These are phyloP conservation scores for Mythimna loreyi DNA, from an alignment of 2,888 invertebrate genomes.

Conservation along the genomic window DNA sequence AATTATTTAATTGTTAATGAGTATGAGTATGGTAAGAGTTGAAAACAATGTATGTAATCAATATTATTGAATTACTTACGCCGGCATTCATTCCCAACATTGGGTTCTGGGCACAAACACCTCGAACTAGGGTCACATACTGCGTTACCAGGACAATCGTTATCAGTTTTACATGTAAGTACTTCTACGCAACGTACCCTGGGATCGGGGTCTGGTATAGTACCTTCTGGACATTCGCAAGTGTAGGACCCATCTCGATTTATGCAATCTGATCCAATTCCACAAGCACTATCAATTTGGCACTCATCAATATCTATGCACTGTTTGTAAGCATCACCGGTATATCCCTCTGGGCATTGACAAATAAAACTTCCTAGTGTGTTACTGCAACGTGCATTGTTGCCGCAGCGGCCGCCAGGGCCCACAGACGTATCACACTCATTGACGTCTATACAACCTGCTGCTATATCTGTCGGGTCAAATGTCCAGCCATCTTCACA, in stretches of 20 bases:
- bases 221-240: slow-evolving; percentile 96
- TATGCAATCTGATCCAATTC: slow-evolving; percentile 94
- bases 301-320: slow-evolving; percentile 97
- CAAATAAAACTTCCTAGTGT: slow-evolving; percentile 95
- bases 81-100: slow-evolving; percentile 97
- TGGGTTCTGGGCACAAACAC: slow-evolving; percentile 97
- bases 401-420: slow-evolving; percentile 95
- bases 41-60: neutral
- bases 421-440: slow-evolving; percentile 96
- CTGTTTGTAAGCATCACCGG: slow-evolving; percentile 95
- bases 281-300: slow-evolving; percentile 93
- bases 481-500: slow-evolving; percentile 98
- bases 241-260: slow-evolving; percentile 94
- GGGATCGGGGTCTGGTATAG: slow-evolving; percentile 96
- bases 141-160: slow-evolving; percentile 97
- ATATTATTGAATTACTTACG: slow-evolving; percentile 91
- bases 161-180: slow-evolving; percentile 93
- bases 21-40: neutral
- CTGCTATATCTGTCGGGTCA: slow-evolving; percentile 96
- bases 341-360: slow-evolving; percentile 95
- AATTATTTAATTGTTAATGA: slow-evolving; percentile 11
- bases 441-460: slow-evolving; percentile 97
- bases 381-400: slow-evolving; percentile 95
- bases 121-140: slow-evolving; percentile 94
- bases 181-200: slow-evolving; percentile 95